Evolutionary conservation across 2,888 invertebrate genomes (phyloP), one percentile per base, ranked within the genome.

Genomic region (Margaritifera margaritifera): DNA sequence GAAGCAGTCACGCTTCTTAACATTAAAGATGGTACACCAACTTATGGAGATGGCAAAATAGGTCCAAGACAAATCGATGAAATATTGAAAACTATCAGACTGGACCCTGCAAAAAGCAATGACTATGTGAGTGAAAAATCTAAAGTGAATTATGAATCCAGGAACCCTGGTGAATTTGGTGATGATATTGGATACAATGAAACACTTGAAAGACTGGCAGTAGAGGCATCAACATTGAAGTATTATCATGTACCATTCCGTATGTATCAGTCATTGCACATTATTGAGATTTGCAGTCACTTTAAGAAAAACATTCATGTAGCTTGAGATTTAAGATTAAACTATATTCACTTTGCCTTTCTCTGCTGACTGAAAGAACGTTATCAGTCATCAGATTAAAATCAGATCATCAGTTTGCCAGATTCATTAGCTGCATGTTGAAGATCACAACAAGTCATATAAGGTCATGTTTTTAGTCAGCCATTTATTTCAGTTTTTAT

Each of bases 151-250:
- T 87, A 78, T 74, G 86, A 85, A 66, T 64, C 59, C 5, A 73
- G 68, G n/a, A 87, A 87, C 71, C 61, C 59, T 6, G 77, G 72
- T 20, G 85, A 87, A 70, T 87, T 85, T 78, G 87, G 87, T 8
- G 87, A 87, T 78, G 80, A 80, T 42, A 78, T 86, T 59, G 86
- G 87, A 8, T 86, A 81, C 64, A 86, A 85, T 72, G 84, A 82
- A 67, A 66, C 76, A 18, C 24, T 77, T 19, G 85, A 86, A 66
- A 75, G 73, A 62, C 66, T 78, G 53, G 62, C 72, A 52, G 74
- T 84, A 25, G 62, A 68, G 60, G 78, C 78, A n/a, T 77, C 79
- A 20, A 68, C 73, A 11, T 61, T 86, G 58, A 71, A 80, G 22
- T 84, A 84, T 65, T 79, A 81, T 59, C 82, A 82, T 64, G 62